Base-by-base conservation (phyloP, 2,888 invertebrate genomes). In the Eristalinus sepulchralis region DNA sequence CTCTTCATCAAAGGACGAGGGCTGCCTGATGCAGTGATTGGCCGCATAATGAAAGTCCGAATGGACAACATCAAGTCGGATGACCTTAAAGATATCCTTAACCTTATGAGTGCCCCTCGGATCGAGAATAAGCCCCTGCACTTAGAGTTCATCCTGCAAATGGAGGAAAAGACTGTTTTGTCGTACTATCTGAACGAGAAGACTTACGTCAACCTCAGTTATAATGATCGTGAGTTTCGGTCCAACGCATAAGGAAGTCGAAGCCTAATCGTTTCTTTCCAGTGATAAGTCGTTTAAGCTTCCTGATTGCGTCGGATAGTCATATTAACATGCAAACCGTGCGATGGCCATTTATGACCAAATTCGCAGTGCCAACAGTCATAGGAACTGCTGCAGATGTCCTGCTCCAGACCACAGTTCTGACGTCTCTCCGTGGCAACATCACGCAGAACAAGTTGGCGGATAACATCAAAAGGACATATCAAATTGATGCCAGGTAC, bases 391-490 rank as follows among this genome's bases (percentile, higher is more conserved):
- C 91, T 93, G 88, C 94, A 93, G 24, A 94, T 94, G 62, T 93
- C 90, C 81, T 93, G 90, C 70, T 94, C 90, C 92, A 93, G 88
- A 92, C 91, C 3, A 93, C 93, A 1, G 92, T 93, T 0, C 93
- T 96, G 59, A 94, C 95, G 0, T 96, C 96, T 0, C 93, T 96
- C 24, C 93, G 96, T 80, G 96, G 96, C 0, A 96, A 96, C 86
- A 93, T 96, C 17, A 95, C 95, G 0, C 95, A 95, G 11, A 94
- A 94, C 2, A 91, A 92, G 53, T 93, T 93, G 1, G 93, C 93
- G 0, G 93, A 94, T 13, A 94, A 94, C 75, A 92, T 94, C 88
- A 94, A 93, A 68, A 94, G 94, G 92, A 95, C 94, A 36, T 94
- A 94, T 88, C 95, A 96, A 92, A 93, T 94, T 6, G 94, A 95